phyloP scores from a whole-genome alignment of 2,797 vertebrate species.

The Tadarida brasiliensis region DNA sequence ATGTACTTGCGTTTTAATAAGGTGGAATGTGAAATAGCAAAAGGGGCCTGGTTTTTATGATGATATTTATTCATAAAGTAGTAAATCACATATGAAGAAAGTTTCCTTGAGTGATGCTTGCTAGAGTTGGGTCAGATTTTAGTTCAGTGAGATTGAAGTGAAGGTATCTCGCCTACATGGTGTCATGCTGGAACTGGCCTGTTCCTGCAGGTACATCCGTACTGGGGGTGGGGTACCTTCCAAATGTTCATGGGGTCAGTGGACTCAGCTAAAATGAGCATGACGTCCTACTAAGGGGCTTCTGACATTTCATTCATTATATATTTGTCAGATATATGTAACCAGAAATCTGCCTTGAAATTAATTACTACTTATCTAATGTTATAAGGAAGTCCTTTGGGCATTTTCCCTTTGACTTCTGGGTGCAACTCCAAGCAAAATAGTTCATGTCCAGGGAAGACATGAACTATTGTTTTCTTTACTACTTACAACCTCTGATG shows the following conservation, averaged over 20 bases:
- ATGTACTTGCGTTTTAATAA: slow-evolving; percentile 75
- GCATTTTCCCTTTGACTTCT: not conserved
- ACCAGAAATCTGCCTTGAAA: slow-evolving; percentile 18
- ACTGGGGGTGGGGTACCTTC: not conserved
- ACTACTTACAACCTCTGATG: not conserved
- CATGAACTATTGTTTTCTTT: slow-evolving; percentile 5
- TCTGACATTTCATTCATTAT: not conserved
- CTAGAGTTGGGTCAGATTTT: not conserved
- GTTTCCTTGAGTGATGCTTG: slow-evolving; percentile 32
- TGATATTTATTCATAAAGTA: slow-evolving; percentile 72
- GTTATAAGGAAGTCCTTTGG: not conserved
- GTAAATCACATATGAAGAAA: slow-evolving; percentile 66
- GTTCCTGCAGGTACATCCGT: not conserved
- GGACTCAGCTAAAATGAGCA: not conserved
- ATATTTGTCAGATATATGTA: not conserved
- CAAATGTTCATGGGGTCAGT: not conserved
- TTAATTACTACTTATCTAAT: not conserved
- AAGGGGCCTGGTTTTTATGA: slow-evolving; percentile 37
- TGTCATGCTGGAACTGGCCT: not conserved
- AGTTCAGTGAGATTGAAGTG: slow-evolving; percentile 41
- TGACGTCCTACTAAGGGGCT: not conserved
- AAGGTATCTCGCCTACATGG: not conserved
- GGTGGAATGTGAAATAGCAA: slow-evolving; percentile 66
- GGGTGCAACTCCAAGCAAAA: not conserved
- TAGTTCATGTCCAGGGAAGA: not conserved